Conservation (phyloP, 2,888 invertebrate genomes). For the Heliconius aoede region DNA sequence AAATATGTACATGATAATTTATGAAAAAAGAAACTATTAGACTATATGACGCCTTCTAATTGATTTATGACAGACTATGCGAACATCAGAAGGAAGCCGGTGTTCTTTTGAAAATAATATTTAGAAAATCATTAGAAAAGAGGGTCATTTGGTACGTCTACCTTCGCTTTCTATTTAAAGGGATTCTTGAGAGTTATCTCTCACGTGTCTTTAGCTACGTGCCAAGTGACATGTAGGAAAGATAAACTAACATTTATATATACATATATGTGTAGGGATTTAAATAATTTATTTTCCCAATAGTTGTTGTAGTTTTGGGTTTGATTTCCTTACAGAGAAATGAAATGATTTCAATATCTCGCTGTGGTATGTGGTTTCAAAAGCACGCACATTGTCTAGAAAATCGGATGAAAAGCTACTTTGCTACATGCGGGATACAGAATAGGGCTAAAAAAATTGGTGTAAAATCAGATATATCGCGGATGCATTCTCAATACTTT, state of each 20-base stretch:
- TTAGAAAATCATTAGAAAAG: slow-evolving; percentile 49
- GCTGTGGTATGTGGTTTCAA: too few species aligned
- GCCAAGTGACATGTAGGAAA: slow-evolving; percentile 15
- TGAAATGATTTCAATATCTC: too few species aligned
- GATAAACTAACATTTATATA: background rate
- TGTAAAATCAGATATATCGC: too few species aligned
- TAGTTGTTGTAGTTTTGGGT: too few species aligned
- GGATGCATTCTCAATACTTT: too few species aligned
- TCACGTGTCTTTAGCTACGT: slow-evolving; percentile 24
- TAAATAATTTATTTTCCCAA: too few species aligned
- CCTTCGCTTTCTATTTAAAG: slow-evolving; percentile 42
- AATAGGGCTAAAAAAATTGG: too few species aligned
- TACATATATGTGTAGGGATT: background rate
- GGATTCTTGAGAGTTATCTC: slow-evolving; percentile 37
- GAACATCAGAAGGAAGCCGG: slow-evolving; percentile 18
- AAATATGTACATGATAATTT: background rate
- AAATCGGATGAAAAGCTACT: too few species aligned
- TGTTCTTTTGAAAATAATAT: slow-evolving; percentile 34
- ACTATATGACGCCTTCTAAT: background rate
- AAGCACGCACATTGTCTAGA: too few species aligned
- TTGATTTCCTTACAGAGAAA: too few species aligned
- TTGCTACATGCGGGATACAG: too few species aligned
- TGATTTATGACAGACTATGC: slow-evolving; percentile 12
- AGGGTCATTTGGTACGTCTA: slow-evolving; percentile 29
- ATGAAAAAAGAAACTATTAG: background rate